Conservation (phyloP, 2,797 vertebrate species). For the Eulemur rubriventer region DNA sequence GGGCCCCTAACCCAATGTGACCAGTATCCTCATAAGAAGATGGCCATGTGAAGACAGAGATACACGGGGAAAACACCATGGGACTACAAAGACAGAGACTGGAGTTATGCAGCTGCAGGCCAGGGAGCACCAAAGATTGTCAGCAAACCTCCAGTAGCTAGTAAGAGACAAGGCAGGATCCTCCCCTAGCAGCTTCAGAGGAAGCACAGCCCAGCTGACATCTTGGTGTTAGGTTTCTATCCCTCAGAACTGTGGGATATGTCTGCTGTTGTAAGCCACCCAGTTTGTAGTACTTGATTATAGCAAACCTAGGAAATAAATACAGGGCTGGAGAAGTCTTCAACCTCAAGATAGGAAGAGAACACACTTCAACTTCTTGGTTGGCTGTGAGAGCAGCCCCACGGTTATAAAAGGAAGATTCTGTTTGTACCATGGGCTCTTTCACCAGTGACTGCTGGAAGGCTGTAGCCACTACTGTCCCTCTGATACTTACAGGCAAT, state of each 20-base stretch:
- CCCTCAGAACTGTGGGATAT: not conserved
- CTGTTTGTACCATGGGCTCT: not conserved
- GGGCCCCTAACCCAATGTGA: not conserved
- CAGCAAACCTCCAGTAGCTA: not conserved
- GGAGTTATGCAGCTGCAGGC: not conserved
- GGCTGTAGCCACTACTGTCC: not conserved
- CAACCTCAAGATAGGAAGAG: not conserved
- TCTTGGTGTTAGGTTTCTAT: not conserved
- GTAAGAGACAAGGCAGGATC: not conserved
- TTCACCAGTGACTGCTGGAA: not conserved
- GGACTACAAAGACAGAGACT: not conserved
- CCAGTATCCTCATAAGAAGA: not conserved
- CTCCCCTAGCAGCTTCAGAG: not conserved
- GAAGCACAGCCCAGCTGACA: not conserved
- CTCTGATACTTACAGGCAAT: not conserved
- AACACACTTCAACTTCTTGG: not conserved
- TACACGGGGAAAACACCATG: not conserved
- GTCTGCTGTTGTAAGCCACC: not conserved
- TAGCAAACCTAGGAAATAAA: not conserved
- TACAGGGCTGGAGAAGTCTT: not conserved
- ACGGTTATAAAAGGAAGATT: not conserved
- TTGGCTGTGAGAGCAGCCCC: not conserved
- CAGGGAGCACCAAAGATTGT: not conserved
- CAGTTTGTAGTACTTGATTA: not conserved
- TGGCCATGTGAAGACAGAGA: not conserved